Percentiles rank a stretch among this genome's conserved stretches.
These are phyloP conservation scores for Emmelina monodactyla DNA, from an alignment of 2,888 invertebrate species.

Conservation along the genomic window DNA sequence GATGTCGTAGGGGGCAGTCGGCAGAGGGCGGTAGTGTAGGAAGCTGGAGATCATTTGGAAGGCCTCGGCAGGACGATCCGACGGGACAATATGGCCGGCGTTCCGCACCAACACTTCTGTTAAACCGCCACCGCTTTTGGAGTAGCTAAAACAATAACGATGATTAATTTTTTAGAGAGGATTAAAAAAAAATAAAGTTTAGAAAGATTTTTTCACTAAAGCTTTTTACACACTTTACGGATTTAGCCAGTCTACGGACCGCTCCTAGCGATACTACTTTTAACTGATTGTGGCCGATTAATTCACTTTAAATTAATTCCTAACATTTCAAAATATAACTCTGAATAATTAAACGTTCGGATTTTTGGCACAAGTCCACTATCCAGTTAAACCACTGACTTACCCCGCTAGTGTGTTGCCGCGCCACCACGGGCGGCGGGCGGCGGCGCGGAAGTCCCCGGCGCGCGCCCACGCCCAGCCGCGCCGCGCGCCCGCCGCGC, in stretches of 20 bases:
- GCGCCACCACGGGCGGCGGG: constrained; percentile 40
- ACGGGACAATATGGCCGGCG: constrained; percentile 70
- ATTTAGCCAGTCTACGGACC: too few species aligned
- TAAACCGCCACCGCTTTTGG: constrained; percentile 60
- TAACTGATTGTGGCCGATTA: too few species aligned
- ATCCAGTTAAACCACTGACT: constrained; percentile 14
- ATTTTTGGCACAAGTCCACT: too few species aligned
- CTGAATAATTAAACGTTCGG: too few species aligned
- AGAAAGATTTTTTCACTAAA: too few species aligned
- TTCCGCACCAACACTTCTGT: constrained; percentile 64
- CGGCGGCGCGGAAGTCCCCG: constrained; percentile 30
- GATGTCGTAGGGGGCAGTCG: background rate
- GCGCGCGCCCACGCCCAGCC: constrained; percentile 40
- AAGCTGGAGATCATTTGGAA: constrained; percentile 29
- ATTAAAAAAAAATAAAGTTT: too few species aligned
- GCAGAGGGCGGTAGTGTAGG: constrained; percentile 18
- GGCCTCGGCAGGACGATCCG: constrained; percentile 64
- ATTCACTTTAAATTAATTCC: too few species aligned
- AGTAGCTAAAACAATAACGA: constrained; percentile 58
- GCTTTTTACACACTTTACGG: too few species aligned
- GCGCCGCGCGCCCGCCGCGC: constrained; percentile 30
- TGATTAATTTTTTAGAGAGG: too few species aligned
- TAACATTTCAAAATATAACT: too few species aligned
- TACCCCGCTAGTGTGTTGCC: constrained; percentile 44
- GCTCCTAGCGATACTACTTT: too few species aligned